Percentiles rank a stretch among this genome's conserved stretches.
Conservation (phyloP, 2,888 invertebrate genomes). For the Pandemis heparana region DNA sequence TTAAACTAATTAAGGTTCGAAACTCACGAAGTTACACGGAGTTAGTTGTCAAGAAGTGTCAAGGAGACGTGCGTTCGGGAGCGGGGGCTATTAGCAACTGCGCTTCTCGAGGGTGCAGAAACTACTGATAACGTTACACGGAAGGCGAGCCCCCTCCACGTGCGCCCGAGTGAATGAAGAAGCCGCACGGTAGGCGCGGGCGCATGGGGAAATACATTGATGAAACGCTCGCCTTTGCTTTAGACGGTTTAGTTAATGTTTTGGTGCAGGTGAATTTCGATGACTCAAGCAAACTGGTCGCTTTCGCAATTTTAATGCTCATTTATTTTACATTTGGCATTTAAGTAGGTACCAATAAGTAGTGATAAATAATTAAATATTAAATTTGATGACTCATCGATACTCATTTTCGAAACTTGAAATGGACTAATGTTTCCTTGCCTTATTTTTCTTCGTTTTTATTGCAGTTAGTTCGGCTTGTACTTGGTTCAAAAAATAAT, state of each 20-base stretch:
- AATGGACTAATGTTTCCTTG: no score
- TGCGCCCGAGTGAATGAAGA: conserved; percentile 75
- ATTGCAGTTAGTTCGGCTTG: no score
- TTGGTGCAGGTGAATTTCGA: conserved; percentile 31
- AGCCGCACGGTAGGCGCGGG: conserved; percentile 66
- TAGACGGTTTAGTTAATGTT: conserved; percentile 21
- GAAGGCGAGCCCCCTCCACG: conserved; percentile 81
- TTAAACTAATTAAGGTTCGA: conserved; percentile 50
- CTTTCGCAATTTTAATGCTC: conserved; percentile 22
- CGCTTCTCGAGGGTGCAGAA: conserved; percentile 80
- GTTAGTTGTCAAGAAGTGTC: conserved; percentile 67
- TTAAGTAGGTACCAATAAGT: not conserved
- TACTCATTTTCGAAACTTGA: not conserved
- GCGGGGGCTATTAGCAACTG: conserved; percentile 84
- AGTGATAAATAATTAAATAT: not conserved
- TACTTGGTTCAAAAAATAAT: no score
- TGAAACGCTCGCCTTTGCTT: conserved; percentile 3
- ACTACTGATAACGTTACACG: conserved; percentile 85
- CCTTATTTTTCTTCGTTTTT: no score
- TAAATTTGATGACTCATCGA: conserved; percentile 9
- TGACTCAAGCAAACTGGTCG: conserved; percentile 26
- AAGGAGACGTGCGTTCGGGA: conserved; percentile 78
- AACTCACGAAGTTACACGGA: conserved; percentile 52
- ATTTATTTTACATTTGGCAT: conserved; percentile 8
- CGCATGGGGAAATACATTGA: conserved; percentile 19